These are phyloP conservation scores for Poeciliopsis prolifica DNA, from an alignment of 2,113 vertebrate species.

Conservation along the genomic window DNA sequence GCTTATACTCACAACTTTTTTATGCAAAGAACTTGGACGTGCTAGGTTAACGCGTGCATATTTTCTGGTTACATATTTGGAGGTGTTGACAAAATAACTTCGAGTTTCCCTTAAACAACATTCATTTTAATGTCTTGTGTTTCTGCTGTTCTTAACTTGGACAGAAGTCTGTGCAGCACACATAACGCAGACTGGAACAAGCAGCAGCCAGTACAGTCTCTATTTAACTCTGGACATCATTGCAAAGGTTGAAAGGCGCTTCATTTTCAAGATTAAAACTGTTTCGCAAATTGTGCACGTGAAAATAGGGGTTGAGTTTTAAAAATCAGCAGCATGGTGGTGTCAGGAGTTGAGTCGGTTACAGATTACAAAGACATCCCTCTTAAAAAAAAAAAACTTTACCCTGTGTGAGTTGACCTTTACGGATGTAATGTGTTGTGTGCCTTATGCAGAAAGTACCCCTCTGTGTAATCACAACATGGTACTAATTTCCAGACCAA, in stretches of 20 bases:
- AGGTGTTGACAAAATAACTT: not conserved
- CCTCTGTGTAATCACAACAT: constrained; percentile 18
- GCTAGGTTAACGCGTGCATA: no score
- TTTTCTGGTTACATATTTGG: not conserved
- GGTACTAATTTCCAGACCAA: constrained; percentile 42
- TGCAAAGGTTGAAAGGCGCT: not conserved
- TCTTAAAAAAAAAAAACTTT: not conserved
- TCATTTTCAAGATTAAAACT: not conserved
- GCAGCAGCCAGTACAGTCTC: not conserved
- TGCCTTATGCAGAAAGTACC: constrained; percentile 63
- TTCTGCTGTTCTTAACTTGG: not conserved
- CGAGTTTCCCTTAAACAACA: no score
- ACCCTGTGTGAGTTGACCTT: constrained; percentile 23
- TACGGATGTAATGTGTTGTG: constrained; percentile 14
- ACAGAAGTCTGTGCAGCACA: not conserved
- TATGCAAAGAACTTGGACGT: no score
- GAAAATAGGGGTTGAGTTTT: not conserved
- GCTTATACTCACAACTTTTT: no score
- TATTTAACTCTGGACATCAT: not conserved
- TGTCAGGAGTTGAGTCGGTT: not conserved
- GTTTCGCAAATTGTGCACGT: not conserved
- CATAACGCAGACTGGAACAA: not conserved
- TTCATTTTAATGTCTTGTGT: not conserved
- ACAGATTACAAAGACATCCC: not conserved
- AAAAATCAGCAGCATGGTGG: not conserved